Percentiles rank a stretch among this genome's conserved stretches.
These are phyloP conservation scores for Parthenolecanium corni DNA, from an alignment of 2,888 invertebrate species.

Conservation along the genomic window DNA sequence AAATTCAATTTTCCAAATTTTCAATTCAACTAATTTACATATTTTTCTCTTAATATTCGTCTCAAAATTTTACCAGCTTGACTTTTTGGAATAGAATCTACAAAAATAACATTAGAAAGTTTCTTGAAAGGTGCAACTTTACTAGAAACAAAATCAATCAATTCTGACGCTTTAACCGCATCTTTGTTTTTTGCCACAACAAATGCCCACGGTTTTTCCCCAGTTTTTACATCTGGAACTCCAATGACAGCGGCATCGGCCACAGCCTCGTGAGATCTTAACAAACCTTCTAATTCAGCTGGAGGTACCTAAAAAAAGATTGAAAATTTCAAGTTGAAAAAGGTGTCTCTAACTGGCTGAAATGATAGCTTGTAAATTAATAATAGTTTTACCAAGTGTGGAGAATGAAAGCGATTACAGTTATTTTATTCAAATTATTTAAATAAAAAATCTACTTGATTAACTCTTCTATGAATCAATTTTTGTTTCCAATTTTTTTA, in stretches of 20 bases:
- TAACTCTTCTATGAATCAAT: no score
- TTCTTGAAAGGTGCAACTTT: slow-evolving; percentile 63
- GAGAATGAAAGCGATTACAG: no score
- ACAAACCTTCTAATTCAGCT: slow-evolving; percentile 65
- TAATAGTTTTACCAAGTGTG: no score
- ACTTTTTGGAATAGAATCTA: slow-evolving; percentile 59
- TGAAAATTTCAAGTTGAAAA: background rate
- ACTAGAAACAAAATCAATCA: slow-evolving; percentile 39
- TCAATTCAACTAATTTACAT: no score
- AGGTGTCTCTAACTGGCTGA: no score
- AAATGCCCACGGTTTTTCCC: slow-evolving; percentile 63
- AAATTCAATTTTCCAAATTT: no score
- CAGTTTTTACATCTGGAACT: slow-evolving; percentile 53
- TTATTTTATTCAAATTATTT: no score
- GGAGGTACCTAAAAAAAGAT: slow-evolving; percentile 58
- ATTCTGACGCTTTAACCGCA: slow-evolving; percentile 47
- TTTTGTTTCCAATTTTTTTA: no score
- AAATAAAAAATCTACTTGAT: no score
- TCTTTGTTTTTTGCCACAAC: slow-evolving; percentile 50
- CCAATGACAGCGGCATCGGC: slow-evolving; percentile 74
- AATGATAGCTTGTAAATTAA: background rate
- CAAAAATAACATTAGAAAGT: slow-evolving; percentile 58
- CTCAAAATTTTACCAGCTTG: slow-evolving; percentile 65
- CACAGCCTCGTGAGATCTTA: slow-evolving; percentile 60
- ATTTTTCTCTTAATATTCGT: slow-evolving; percentile 48